Conservation (phyloP, 2,888 invertebrate species). For the Sinhomidia bicolor region DNA sequence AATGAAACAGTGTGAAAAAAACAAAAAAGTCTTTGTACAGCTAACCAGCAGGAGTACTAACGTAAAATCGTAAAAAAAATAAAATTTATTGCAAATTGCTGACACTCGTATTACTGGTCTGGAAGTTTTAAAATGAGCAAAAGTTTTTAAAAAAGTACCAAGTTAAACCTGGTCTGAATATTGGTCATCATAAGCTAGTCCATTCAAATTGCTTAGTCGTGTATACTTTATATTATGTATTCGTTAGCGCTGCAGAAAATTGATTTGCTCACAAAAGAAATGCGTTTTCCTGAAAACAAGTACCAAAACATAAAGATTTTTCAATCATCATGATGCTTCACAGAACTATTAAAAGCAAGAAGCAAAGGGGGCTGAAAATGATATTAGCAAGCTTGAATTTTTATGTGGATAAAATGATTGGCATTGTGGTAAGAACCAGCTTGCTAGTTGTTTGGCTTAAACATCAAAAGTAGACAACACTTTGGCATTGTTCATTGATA, state of each 20-base stretch:
- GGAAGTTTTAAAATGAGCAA: neutral
- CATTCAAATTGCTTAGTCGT: too few species aligned
- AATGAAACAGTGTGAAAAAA: too few species aligned
- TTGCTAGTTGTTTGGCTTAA: too few species aligned
- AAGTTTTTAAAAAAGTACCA: neutral
- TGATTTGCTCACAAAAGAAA: neutral
- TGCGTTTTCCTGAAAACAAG: neutral
- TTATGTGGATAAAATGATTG: constrained; percentile 24
- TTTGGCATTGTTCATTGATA: constrained; percentile 13
- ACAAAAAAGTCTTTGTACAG: neutral
- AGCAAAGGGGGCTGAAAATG: too few species aligned
- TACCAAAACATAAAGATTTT: too few species aligned
- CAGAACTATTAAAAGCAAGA: too few species aligned
- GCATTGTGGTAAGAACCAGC: neutral
- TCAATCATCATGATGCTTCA: too few species aligned
- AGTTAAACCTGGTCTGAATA: too few species aligned
- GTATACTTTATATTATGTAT: too few species aligned
- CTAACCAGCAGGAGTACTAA: neutral
- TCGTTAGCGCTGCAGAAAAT: too few species aligned
- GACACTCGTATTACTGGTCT: neutral
- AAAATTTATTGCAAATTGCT: constrained; percentile 29
- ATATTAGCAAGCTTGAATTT: too few species aligned
- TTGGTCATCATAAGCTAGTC: too few species aligned
- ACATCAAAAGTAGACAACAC: neutral
- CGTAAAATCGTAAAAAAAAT: constrained; percentile 40